Conservation (phyloP, 2,888 invertebrate genomes). For the Eupithecia vulgata region DNA sequence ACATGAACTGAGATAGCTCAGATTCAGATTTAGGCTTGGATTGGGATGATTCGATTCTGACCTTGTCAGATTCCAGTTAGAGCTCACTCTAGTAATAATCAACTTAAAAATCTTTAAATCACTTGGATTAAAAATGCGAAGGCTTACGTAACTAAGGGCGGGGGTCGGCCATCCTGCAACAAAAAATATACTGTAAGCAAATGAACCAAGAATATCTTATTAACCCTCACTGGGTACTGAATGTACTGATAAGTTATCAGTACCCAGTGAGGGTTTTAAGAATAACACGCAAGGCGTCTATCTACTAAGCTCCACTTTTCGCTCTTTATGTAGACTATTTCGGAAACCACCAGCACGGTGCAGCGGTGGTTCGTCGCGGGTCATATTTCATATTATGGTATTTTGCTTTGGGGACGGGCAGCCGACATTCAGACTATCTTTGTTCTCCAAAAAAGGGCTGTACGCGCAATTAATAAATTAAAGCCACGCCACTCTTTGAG, state of each 20-base stretch:
- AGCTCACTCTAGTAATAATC: constrained; percentile 38
- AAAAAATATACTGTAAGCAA: constrained; percentile 40
- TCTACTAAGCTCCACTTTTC: not conserved
- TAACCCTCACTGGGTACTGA: not conserved
- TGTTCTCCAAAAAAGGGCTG: too few relatives aligned
- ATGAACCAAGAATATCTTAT: not conserved
- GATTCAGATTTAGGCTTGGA: not conserved
- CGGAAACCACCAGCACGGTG: not conserved
- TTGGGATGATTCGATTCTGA: not conserved
- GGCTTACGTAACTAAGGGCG: constrained; percentile 60
- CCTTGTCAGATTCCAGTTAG: not conserved
- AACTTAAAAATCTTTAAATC: constrained; percentile 47
- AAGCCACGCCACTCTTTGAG: too few relatives aligned
- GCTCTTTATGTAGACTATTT: not conserved
- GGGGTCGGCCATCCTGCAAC: constrained; percentile 76
- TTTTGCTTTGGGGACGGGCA: too few relatives aligned
- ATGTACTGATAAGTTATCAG: too few relatives aligned
- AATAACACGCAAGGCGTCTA: not conserved
- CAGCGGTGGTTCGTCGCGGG: too few relatives aligned
- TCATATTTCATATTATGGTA: too few relatives aligned
- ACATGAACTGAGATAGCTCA: not conserved
- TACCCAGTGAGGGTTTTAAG: too few relatives aligned
- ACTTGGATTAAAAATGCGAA: constrained; percentile 44
- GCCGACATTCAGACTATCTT: too few relatives aligned
- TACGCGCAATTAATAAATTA: too few relatives aligned